Base-by-base conservation (phyloP, 1,140 invertebrate genomes). In the Bombus superbus region DNA sequence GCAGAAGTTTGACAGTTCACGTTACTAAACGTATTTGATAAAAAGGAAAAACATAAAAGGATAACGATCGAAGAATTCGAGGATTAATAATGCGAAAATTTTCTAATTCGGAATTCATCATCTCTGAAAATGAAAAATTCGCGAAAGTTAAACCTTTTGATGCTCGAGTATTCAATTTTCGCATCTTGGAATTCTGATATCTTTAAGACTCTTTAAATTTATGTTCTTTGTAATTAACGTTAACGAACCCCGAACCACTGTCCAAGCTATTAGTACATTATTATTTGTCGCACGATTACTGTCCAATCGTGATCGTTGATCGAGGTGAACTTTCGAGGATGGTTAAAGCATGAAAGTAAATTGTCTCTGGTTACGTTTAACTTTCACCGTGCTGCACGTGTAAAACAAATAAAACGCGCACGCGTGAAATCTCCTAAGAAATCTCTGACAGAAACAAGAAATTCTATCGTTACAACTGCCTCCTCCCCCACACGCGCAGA, bases 341-440 rank as follows among this genome's bases (percentile, higher is more conserved):
- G 44, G 40, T 47, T 53, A 18, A 47, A 68, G 64, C 2, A 69
- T 53, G 78, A 80, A 80, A 80, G 78, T 80, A 69, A 80, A 80
- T 80, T 40, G 64, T 53, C 64, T 40, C 64, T 42, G 64, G 40
- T 80, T 40, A 79, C 62, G 32, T 32, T 28, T 47, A 42, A 80
- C 78, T 80, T 80, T 80, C 78, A 80, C 78, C 44, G 42, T 38
- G 73, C 13, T 53, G 47, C 18, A 35, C 42, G 32, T 28, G 28
- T 38, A 47, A 68, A 47, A 35, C 77, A 35, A 79, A 79, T 25
- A 47, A 79, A 53, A 53, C 40, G 9, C 3, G 32, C 32, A 25
- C 10, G 28, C 32, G 3, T 18, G n/a, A 42, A 69, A 69, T 69
- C 13, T 32, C 42, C 6, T 0, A 15, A 68, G 77, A 28, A 35